Conservation (phyloP, 2,888 invertebrate genomes). For the Clanis bilineata region DNA sequence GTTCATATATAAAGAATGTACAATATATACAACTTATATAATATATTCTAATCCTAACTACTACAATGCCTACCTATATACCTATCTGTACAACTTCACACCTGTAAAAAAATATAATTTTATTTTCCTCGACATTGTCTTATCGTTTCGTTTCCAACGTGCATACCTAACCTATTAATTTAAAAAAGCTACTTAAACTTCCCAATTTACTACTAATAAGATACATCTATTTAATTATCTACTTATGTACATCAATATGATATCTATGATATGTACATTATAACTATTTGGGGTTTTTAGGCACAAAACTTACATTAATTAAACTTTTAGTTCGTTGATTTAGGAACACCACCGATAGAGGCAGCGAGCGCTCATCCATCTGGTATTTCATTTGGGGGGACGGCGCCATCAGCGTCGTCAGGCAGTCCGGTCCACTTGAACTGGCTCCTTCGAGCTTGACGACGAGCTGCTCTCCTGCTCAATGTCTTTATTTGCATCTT, state of each 20-base stretch:
- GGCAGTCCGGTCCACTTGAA: background rate
- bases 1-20: background rate
- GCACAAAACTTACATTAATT: background rate
- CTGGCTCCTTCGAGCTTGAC: background rate
- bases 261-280: too few relatives aligned
- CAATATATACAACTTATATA: background rate
- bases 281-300: background rate
- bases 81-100: background rate
- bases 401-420: background rate
- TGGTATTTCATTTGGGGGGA: background rate
- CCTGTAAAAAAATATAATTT: too few relatives aligned
- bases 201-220: background rate
- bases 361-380: background rate
- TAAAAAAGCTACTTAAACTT: background rate
- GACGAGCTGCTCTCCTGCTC: background rate
- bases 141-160: background rate
- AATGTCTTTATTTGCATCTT: background rate
- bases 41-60: too few relatives aligned
- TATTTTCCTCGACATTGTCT: too few relatives aligned
- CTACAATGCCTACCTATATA: too few relatives aligned
- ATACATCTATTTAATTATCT: too few relatives aligned
- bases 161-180: background rate
- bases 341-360: background rate
- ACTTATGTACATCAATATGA: too few relatives aligned
- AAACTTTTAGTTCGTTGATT: background rate